Base-by-base conservation (phyloP, 2,797 vertebrate genomes). In the Pangasius djambal region DNA sequence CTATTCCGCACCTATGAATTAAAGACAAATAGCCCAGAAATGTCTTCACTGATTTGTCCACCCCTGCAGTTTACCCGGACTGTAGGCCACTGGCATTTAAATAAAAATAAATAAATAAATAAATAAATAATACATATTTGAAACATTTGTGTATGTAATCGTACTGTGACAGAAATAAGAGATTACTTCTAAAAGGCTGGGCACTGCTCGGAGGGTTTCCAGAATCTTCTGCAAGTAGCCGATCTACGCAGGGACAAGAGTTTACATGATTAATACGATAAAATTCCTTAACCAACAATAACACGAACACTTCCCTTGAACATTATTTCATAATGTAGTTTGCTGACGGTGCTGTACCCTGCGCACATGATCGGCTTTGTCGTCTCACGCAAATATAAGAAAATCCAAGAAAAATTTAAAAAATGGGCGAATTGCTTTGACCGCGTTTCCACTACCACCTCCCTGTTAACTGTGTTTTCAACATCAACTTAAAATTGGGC, bases 171-270 rank as follows among this genome's bases (percentile, higher is more conserved):
- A 59, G 65, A 25, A 70, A 48, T 61, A 48, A 72, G 75, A 59
- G 13, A 94, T 90, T 95, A 99, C 98, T 98, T 98, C 97, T 97
- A 98, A 98, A 59, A 99, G 94, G 10, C 96, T 95, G 59, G 96
- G 96, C 87, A 98, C 95, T 55, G 97, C 96, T 61, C 96, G 95
- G 22, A 96, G 93, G 28, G 95, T 95, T 89, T 95, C 93, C 59
- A 99, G 94, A 91, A 99, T 97, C 91, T 94, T 97, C 92, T 97
- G 97, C 63, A 99, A 94, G 83, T 97, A 97, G 28, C 92, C 93
- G 89, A 97, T 97, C 98, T 99, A 86, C 44, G 57, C 34, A 85
- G 87, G 89, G 28, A 85, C 3, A 5, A 31, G 40, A 28, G 15
- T 63, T 83, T 63, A 75, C 6, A 65, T 18, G 37, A 25, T 63